These are phyloP conservation scores for Mantis religiosa DNA, from an alignment of 2,888 invertebrate species.

Conservation along the genomic window DNA sequence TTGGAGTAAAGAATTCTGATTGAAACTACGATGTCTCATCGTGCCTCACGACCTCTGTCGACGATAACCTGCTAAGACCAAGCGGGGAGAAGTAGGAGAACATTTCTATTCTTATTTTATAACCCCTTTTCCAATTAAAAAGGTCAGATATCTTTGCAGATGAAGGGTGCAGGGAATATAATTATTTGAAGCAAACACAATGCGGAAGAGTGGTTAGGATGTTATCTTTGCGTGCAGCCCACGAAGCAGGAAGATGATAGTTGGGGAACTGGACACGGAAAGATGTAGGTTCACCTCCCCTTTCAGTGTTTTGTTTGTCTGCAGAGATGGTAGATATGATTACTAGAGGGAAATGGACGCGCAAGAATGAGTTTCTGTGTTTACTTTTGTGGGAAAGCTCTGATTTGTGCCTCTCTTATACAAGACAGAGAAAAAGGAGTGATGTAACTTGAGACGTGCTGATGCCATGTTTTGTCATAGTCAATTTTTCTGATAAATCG, in stretches of 20 bases:
- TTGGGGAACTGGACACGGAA: neutral
- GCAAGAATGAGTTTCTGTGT: neutral
- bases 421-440: neutral
- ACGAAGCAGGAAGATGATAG: neutral
- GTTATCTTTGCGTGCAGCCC: neutral
- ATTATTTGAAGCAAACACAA: slow-evolving; percentile 3
- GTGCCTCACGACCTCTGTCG: neutral
- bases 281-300: neutral
- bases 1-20: neutral
- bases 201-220: neutral
- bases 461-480: no score
- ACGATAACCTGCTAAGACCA: neutral
- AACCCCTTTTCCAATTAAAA: slow-evolving; percentile 5
- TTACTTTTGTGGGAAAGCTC: neutral
- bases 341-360: neutral
- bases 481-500: no score
- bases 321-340: neutral
- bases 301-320: neutral
- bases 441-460: no score
- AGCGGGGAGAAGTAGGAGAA: neutral
- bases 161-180: neutral
- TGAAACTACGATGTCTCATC: neutral
- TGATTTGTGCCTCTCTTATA: neutral
- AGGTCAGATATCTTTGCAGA: slow-evolving; percentile 2
- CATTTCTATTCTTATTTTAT: neutral